Percentiles rank a stretch among this genome's conserved stretches.
These are phyloP conservation scores for Steinernema feltiae DNA, from an alignment of 1,140 invertebrate species.

Conservation along the genomic window DNA sequence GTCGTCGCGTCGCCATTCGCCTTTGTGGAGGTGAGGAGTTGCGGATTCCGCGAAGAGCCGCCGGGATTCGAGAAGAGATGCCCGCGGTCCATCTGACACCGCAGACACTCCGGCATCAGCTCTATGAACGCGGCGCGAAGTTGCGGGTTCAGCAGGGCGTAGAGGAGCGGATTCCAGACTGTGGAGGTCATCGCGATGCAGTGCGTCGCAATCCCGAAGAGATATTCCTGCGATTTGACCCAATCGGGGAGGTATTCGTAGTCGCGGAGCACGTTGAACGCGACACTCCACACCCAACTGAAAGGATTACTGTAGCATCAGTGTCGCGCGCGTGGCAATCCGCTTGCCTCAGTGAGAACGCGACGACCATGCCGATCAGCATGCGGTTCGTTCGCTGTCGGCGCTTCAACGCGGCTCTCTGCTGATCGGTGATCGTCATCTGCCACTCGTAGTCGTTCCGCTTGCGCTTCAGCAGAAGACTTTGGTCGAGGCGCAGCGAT, in stretches of 20 bases:
- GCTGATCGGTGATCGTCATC: conserved; percentile 44
- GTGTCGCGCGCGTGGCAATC: too few species aligned
- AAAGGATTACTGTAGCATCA: not conserved
- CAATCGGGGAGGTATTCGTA: conserved; percentile 58
- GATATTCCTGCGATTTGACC: conserved; percentile 52
- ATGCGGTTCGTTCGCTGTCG: conserved; percentile 56
- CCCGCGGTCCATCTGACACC: not conserved
- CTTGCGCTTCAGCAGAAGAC: conserved; percentile 49
- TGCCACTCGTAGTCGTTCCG: conserved; percentile 48
- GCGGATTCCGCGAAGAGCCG: not conserved
- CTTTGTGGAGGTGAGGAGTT: not conserved
- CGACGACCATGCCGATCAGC: conserved; percentile 54
- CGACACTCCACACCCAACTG: conserved; percentile 63
- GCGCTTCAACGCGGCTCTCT: conserved; percentile 49
- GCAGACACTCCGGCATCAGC: conserved; percentile 49
- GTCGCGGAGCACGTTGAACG: conserved; percentile 62
- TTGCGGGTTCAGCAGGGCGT: conserved; percentile 62
- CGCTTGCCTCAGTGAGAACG: conserved; percentile 28
- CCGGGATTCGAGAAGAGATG: not conserved
- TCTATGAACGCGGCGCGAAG: conserved; percentile 52
- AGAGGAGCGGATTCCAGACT: conserved; percentile 63
- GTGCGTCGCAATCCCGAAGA: conserved; percentile 62
- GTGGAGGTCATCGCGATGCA: conserved; percentile 64
- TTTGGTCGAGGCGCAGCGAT: conserved; percentile 48
- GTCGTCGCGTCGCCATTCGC: not conserved